Base-by-base conservation (phyloP, 1,140 invertebrate genomes). In the Lepidostoma basale region DNA sequence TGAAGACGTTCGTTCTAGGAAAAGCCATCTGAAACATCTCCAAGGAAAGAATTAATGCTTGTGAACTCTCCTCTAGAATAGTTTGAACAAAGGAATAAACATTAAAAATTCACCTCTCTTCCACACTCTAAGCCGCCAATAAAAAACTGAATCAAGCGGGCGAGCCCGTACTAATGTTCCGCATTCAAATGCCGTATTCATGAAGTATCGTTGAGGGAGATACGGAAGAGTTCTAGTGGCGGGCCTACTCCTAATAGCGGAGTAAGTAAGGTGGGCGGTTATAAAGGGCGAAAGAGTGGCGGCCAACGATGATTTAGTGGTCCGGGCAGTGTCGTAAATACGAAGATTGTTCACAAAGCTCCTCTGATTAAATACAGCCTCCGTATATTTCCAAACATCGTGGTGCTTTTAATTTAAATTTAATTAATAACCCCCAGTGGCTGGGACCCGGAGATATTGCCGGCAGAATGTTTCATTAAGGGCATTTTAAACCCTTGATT, bases 211-310 rank as follows among this genome's bases (percentile, higher is more conserved):
- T n/a, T 36, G 5, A 2, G 33, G 33, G 33, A 36, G 14, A 36
- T 12, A 36, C 5, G 14, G 5, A 36, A 9, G 33, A 36, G 1
- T n/a, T 36, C 14, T 6, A 36, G 18, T 28, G 36, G 40, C 23
- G 47, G 28, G 25, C 52, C 25, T 39, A 18, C 39, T 12, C 62
- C 45, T 65, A 67, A 62, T 68, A 62, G 44, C 44, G 14, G 33
- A 62, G 54, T 68, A 62, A 68, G 56, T 62, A 68, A 52, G 58
- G 67, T 52, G 26, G 10, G 14, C 33, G 33, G 56, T 62, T 62
- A 62, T 52, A 54, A 59, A 33, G 54, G 54, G 54, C 20, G 40
- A 28, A 58, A 47, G 20, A 56, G 52, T 56, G 26, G 4, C 28
- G 28, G 8, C 10, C 49, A 16, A 36, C 10, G 14, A 54, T 54